A percentile compares a stretch with the other conserved stretches of the same genome.
phyloP scores from a whole-genome alignment of 2,797 vertebrate species.

The Notolepis coatsorum region DNA sequence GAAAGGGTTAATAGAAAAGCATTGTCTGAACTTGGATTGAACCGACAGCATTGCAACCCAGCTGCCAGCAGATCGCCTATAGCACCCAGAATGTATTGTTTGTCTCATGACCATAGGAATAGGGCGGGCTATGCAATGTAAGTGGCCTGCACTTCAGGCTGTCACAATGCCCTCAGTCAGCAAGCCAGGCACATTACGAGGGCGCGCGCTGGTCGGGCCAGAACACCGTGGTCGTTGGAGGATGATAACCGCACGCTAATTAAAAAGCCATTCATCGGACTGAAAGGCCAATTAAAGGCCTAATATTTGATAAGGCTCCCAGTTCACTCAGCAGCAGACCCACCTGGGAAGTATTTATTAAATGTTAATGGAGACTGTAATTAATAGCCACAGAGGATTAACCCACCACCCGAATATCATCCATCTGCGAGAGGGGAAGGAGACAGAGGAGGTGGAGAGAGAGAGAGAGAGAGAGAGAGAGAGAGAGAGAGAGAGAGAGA shows the following conservation, averaged over 20 bases:
- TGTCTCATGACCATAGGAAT: constrained; percentile 47
- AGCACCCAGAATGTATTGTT: constrained; percentile 54
- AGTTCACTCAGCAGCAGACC: constrained; percentile 77
- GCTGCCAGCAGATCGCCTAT: background rate
- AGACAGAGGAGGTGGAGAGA: background rate
- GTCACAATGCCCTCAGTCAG: constrained; percentile 76
- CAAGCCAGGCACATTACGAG: constrained; percentile 74
- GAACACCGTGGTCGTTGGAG: constrained; percentile 71
- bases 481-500: constrained; percentile 25
- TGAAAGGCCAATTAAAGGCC: constrained; percentile 86
- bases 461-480: constrained; percentile 13
- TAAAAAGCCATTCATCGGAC: constrained; percentile 85
- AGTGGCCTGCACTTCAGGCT: constrained; percentile 66
- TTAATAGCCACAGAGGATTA: constrained; percentile 82
- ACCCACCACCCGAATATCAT: constrained; percentile 67
- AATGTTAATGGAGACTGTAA: constrained; percentile 84
- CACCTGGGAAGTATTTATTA: constrained; percentile 86
- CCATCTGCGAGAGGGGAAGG: constrained; percentile 35
- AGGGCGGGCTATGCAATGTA: constrained; percentile 62
- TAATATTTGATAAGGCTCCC: constrained; percentile 85
- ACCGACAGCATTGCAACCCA: too few species aligned
- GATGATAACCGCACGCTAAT: constrained; percentile 82
- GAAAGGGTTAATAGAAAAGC: too few species aligned
- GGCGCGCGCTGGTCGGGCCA: constrained; percentile 61
- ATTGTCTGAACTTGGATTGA: too few species aligned